Conservation (phyloP, 2,888 invertebrate species). For the Drosophila barbarae region DNA sequence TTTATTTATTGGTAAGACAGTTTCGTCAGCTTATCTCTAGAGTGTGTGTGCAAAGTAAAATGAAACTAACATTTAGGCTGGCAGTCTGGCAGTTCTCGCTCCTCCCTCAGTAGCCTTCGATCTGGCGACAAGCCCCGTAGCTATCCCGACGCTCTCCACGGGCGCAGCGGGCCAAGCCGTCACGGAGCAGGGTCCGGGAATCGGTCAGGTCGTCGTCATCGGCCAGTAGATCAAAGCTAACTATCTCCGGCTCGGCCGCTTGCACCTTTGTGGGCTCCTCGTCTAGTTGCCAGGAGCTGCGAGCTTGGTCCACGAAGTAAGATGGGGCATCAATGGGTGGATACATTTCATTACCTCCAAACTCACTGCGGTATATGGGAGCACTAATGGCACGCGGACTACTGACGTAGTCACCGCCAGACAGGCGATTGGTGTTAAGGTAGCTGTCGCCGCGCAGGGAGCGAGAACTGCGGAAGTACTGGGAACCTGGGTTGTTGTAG, state of each 20-base stretch:
- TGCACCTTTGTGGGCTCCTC: constrained; percentile 64
- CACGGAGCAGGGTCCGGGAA: constrained; percentile 83
- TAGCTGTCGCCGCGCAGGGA: constrained; percentile 66
- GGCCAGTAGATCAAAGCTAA: constrained; percentile 68
- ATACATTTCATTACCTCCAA: constrained; percentile 59
- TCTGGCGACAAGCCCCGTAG: constrained; percentile 83
- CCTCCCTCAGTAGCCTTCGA: constrained; percentile 73
- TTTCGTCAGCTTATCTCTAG: constrained; percentile 35
- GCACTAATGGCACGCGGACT: constrained; percentile 54
- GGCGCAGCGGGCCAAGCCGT: constrained; percentile 86
- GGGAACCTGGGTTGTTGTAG: constrained; percentile 54
- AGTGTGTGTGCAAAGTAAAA: constrained; percentile 26
- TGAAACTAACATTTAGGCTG: constrained; percentile 47
- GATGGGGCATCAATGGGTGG: constrained; percentile 74
- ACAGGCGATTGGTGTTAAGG: constrained; percentile 68
- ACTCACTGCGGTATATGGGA: constrained; percentile 69
- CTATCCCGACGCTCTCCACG: constrained; percentile 86
- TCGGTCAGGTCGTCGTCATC: constrained; percentile 54
- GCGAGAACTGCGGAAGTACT: constrained; percentile 73
- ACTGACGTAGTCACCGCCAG: constrained; percentile 29
- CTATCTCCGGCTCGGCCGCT: constrained; percentile 71
- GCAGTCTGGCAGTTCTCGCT: constrained; percentile 58
- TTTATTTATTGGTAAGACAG: constrained; percentile 33
- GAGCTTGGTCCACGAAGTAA: constrained; percentile 51
- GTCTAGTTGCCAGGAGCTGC: constrained; percentile 61